phyloP scores from a whole-genome alignment of 2,113 vertebrate genomes.

The Paradoxurus hermaphroditus region DNA sequence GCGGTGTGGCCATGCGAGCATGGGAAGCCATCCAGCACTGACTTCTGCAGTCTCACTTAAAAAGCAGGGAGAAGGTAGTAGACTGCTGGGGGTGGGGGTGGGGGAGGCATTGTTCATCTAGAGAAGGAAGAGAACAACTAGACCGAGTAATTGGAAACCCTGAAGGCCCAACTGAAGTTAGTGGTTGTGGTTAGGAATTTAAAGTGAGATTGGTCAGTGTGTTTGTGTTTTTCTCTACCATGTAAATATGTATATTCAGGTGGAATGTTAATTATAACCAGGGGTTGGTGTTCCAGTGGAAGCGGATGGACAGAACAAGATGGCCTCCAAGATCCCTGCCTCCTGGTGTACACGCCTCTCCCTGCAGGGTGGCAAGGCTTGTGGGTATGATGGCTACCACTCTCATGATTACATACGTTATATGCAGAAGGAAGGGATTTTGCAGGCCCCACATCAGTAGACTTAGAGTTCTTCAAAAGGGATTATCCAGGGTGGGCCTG shows the following conservation, averaged over 20 bases:
- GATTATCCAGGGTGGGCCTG: not conserved
- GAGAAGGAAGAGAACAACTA: not conserved
- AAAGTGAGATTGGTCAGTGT: not conserved
- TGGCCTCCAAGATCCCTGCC: accelerated
- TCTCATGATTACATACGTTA: not conserved
- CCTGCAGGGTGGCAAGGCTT: not conserved
- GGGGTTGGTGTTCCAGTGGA: not conserved
- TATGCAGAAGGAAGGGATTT: not conserved
- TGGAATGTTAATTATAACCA: not conserved
- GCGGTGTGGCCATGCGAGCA: accelerated
- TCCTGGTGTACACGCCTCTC: not conserved
- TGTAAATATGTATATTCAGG: not conserved
- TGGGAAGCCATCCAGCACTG: not conserved
- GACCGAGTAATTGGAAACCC: not conserved
- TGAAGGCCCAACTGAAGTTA: not conserved
- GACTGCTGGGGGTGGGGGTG: not conserved
- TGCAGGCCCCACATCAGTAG: not conserved
- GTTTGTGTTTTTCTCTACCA: not conserved
- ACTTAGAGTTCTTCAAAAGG: not conserved
- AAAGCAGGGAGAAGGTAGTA: not conserved
- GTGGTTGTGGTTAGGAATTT: not conserved
- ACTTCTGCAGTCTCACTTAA: not conserved
- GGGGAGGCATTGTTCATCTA: not conserved
- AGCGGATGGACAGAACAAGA: too few relatives aligned
- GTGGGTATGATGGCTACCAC: not conserved